Conservation (phyloP, 2,113 vertebrate species). For the Tricholaema leucomelas region DNA sequence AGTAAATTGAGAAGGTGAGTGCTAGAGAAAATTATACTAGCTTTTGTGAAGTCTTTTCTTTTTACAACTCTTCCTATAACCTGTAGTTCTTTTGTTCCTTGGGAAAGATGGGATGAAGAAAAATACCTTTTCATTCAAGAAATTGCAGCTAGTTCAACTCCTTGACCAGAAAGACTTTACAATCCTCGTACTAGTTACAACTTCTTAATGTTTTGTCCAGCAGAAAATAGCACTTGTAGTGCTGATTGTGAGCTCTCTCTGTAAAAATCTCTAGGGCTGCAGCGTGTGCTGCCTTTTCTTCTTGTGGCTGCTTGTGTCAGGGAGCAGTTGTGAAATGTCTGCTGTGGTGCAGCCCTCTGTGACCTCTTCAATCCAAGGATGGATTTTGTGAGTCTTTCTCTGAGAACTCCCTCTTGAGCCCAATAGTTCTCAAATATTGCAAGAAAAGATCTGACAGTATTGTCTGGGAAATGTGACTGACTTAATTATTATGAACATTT, state of each 20-base stretch:
- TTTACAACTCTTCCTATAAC: background rate
- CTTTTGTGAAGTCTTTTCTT: background rate
- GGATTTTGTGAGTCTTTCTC: background rate
- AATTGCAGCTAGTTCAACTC: constrained; percentile 39
- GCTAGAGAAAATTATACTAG: background rate
- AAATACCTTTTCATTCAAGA: constrained; percentile 5
- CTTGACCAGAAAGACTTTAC: constrained; percentile 5
- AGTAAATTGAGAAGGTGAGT: background rate
- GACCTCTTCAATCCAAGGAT: constrained; percentile 44
- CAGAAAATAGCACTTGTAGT: background rate
- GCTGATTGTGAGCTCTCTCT: background rate
- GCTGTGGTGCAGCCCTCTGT: constrained; percentile 29
- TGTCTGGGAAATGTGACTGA: constrained; percentile 7
- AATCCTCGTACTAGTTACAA: background rate
- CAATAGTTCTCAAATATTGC: background rate
- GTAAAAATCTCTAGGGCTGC: background rate
- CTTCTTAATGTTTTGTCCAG: constrained; percentile 9
- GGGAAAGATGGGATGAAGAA: background rate
- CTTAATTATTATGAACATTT: constrained; percentile 28
- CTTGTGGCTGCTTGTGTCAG: background rate
- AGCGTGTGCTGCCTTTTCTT: background rate
- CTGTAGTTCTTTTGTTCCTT: background rate
- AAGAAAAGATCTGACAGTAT: background rate
- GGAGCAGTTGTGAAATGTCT: background rate
- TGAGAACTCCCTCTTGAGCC: background rate